Percentiles rank a stretch among this genome's conserved stretches.
Conservation (phyloP, 2,888 invertebrate species). For the Electrophaes corylata region DNA sequence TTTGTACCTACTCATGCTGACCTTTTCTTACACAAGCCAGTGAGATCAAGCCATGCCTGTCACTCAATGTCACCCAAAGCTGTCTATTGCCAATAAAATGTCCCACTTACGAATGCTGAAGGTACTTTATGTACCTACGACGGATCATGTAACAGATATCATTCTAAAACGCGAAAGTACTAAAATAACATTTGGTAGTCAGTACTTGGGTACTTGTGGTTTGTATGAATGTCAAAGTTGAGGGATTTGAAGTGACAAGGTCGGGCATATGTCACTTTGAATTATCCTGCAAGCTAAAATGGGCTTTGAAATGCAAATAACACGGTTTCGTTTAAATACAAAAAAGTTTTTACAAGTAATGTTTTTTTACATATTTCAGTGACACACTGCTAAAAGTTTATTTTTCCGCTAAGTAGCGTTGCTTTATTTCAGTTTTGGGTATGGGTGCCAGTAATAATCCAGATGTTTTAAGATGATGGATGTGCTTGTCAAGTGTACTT, state of each 20-base stretch:
- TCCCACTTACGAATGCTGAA: conserved; percentile 18
- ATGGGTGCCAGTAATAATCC: no score
- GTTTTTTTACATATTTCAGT: no score
- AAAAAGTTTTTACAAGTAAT: no score
- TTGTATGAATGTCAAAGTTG: conserved; percentile 60
- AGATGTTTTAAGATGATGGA: no score
- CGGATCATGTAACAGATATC: conserved; percentile 17
- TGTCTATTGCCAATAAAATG: conserved; percentile 21
- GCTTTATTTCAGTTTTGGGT: no score
- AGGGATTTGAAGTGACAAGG: conserved; percentile 19
- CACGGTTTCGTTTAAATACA: no score
- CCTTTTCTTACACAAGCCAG: conserved; percentile 16
- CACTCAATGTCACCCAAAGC: conserved; percentile 27
- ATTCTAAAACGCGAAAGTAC: conserved; percentile 1
- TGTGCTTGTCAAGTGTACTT: no score
- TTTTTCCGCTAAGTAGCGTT: no score
- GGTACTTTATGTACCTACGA: conserved; percentile 5
- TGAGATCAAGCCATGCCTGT: conserved; percentile 25
- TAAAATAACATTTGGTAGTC: background rate
- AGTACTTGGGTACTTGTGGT: conserved; percentile 11
- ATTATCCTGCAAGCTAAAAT: background rate
- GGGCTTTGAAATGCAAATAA: background rate
- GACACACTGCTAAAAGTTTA: no score
- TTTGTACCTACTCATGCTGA: no score
- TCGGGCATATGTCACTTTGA: conserved; percentile 4